Percentiles rank a stretch among this genome's conserved stretches.
Evolutionary conservation across 2,113 vertebrate genomes (phyloP).

Genomic region (Dromaius novaehollandiae): DNA sequence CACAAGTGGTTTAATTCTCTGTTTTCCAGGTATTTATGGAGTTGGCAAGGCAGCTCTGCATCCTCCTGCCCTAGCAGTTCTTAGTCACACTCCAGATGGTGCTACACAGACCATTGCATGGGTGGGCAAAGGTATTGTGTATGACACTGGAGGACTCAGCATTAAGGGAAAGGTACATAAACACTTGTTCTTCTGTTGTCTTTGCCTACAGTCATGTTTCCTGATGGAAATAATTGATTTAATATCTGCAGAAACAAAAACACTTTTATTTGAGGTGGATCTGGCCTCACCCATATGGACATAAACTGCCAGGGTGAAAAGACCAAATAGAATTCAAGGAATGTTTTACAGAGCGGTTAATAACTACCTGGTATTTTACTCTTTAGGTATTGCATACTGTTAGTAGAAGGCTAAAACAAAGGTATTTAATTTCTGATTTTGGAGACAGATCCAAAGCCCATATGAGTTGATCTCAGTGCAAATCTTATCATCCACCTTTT

Average conservation of each 20-base stretch:
- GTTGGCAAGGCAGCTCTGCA: constrained; percentile 94
- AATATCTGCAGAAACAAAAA: background rate
- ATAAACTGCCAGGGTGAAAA: background rate
- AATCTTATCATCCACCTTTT: background rate
- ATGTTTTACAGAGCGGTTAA: background rate
- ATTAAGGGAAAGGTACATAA: constrained; percentile 94
- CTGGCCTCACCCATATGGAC: background rate
- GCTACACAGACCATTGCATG: constrained; percentile 98
- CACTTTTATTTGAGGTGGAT: background rate
- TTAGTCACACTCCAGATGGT: constrained; percentile 92
- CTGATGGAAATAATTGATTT: background rate
- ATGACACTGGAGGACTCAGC: constrained; percentile 97
- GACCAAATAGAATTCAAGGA: background rate
- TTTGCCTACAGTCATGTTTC: background rate
- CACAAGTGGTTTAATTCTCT: background rate
- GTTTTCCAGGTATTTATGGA: constrained; percentile 89
- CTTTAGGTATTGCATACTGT: background rate
- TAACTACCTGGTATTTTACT: background rate
- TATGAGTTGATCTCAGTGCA: background rate
- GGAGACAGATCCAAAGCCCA: background rate
- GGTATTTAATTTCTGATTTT: background rate
- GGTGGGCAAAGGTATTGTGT: constrained; percentile 98
- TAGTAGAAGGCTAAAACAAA: background rate
- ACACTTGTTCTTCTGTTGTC: background rate
- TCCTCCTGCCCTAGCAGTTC: constrained; percentile 90